These are phyloP conservation scores for Hemicordylus capensis DNA, from an alignment of 2,113 vertebrate species.

Conservation along the genomic window DNA sequence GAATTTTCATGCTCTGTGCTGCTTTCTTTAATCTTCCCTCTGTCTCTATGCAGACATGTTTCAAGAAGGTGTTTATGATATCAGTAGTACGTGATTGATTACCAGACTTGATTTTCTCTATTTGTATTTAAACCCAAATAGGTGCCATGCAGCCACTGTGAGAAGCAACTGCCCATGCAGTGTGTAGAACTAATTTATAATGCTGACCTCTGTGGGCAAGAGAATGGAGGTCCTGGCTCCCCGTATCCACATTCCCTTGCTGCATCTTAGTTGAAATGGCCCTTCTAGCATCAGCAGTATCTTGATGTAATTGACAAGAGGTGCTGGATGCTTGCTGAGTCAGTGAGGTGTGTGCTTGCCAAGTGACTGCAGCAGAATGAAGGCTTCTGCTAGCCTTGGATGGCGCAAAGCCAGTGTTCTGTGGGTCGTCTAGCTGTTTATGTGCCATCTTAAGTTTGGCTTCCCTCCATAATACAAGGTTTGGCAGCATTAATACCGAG, in stretches of 20 bases:
- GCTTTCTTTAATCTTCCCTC: neutral
- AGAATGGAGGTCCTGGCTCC: neutral
- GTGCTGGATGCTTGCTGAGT: constrained; percentile 71
- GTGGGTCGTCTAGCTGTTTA: constrained; percentile 59
- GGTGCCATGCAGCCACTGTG: rapidly evolving
- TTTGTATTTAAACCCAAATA: constrained; percentile 5
- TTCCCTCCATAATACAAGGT: constrained; percentile 13
- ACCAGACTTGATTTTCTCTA: neutral
- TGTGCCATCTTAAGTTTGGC: constrained; percentile 42
- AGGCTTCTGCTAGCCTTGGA: constrained; percentile 41
- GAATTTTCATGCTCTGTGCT: neutral
- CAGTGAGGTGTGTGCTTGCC: constrained; percentile 69
- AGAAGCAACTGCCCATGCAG: neutral
- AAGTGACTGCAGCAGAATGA: constrained; percentile 74
- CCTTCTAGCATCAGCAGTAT: constrained; percentile 64
- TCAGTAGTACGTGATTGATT: neutral
- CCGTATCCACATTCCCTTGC: neutral
- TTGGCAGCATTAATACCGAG: neutral
- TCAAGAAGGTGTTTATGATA: neutral
- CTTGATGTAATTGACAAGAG: constrained; percentile 70
- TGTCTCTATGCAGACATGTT: neutral
- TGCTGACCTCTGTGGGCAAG: neutral
- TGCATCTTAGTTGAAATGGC: constrained; percentile 59
- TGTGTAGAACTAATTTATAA: neutral
- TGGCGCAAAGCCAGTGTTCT: constrained; percentile 58